phyloP scores from a whole-genome alignment of 37 sponge, comb jelly and placozoan species.

The Chondrosia reniformis region DNA sequence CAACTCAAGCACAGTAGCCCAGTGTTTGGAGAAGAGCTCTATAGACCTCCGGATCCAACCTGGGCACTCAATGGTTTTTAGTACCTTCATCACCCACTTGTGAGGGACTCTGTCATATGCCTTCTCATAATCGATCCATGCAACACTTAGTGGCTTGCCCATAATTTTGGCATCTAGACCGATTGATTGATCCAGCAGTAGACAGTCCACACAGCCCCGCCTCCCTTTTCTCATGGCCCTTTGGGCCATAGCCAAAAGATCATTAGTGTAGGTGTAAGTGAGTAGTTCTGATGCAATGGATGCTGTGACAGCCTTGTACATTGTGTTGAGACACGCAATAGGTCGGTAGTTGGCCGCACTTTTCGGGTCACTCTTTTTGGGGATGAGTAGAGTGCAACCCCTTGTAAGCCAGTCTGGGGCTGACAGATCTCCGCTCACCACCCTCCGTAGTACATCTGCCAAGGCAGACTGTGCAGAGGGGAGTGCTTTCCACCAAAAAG shows the following conservation, averaged over 20 bases:
- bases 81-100: not conserved
- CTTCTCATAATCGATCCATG: constrained; percentile 17
- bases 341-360: constrained; percentile 21
- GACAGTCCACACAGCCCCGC: not conserved
- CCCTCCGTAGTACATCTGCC: not conserved
- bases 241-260: not conserved
- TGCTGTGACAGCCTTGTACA: constrained; percentile 23
- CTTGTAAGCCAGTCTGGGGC: not conserved
- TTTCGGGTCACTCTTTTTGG: constrained; percentile 16
- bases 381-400: constrained; percentile 22
- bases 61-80: not conserved
- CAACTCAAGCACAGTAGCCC: not conserved
- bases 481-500: not conserved
- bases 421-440: not conserved
- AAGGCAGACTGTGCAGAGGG: not conserved
- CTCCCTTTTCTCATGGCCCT: not conserved
- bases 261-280: not conserved
- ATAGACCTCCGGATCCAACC: not conserved
- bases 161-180: not conserved
- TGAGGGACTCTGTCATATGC: constrained; percentile 11
- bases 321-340: constrained; percentile 33
- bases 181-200: not conserved
- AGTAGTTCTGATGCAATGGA: not conserved
- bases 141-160: not conserved
- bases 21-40: not conserved